Evolutionary conservation across 1,140 invertebrate species (phyloP).

Genomic region (Spodoptera litura): DNA sequence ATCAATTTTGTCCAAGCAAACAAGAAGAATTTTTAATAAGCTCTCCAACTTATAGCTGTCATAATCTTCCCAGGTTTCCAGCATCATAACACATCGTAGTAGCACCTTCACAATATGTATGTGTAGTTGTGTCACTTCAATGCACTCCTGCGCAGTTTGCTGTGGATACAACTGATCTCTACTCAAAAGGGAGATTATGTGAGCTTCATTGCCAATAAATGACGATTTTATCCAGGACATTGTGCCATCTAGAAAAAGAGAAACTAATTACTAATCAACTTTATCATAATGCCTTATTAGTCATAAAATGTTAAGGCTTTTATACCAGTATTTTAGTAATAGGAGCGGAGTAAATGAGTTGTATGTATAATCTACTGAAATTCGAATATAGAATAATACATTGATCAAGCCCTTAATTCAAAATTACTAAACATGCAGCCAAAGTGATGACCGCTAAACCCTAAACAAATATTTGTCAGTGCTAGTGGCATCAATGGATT

Average conservation of each 20-base stretch:
- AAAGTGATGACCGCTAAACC: too few species aligned
- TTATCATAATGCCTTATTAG: too few species aligned
- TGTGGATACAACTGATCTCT: constrained; percentile 69
- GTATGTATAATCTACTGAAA: too few species aligned
- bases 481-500: too few species aligned
- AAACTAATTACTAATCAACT: neutral
- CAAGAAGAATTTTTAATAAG: constrained; percentile 74
- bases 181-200: constrained; percentile 71
- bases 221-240: constrained; percentile 72
- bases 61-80: constrained; percentile 66
- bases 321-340: too few species aligned
- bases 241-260: constrained; percentile 56
- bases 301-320: too few species aligned
- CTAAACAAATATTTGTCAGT: too few species aligned
- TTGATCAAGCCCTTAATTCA: too few species aligned
- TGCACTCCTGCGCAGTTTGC: constrained; percentile 69
- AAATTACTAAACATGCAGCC: too few species aligned
- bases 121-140: constrained; percentile 74
- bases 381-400: too few species aligned
- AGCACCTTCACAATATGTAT: constrained; percentile 77
- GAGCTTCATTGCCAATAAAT: constrained; percentile 72
- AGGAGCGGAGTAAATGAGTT: too few species aligned
- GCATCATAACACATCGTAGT: constrained; percentile 61
- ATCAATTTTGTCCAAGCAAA: constrained; percentile 77
- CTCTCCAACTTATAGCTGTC: constrained; percentile 71